Conservation (phyloP, 2,888 invertebrate species). For the Polia nebulosa region DNA sequence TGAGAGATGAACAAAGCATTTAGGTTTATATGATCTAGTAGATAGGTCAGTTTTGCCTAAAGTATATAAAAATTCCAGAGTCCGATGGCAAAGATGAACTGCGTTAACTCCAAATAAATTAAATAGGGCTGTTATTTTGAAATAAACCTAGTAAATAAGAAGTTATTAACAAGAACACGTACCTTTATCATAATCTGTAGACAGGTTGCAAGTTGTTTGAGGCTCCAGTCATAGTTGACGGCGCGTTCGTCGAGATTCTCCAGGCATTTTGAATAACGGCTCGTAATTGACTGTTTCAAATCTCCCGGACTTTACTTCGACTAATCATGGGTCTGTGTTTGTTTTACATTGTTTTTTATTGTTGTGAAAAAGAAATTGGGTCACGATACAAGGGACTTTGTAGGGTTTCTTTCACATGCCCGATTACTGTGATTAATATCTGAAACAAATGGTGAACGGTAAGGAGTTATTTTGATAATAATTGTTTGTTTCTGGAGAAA, state of each 20-base stretch:
- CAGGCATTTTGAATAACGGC: constrained; percentile 67
- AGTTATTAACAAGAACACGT: constrained; percentile 37
- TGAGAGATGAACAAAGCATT: too few species aligned
- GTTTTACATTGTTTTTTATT: constrained; percentile 65
- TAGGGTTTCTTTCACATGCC: constrained; percentile 26
- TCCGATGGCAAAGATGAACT: too few species aligned
- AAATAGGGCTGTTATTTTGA: too few species aligned
- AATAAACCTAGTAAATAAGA: too few species aligned
- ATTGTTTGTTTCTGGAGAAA: background rate
- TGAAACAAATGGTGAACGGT: constrained; percentile 52
- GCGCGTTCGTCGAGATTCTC: constrained; percentile 66
- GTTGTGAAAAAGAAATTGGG: constrained; percentile 21
- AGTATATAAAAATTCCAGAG: too few species aligned
- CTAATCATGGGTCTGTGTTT: constrained; percentile 63
- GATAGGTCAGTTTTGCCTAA: too few species aligned
- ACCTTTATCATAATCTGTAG: constrained; percentile 83
- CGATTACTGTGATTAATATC: constrained; percentile 22
- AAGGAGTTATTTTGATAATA: constrained; percentile 6
- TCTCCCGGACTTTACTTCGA: constrained; percentile 60
- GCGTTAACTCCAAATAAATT: too few species aligned
- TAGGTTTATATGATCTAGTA: too few species aligned
- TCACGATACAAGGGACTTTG: constrained; percentile 1
- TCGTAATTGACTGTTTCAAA: constrained; percentile 65
- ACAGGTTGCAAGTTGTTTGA: constrained; percentile 73
- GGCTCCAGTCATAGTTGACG: constrained; percentile 77